Evolutionary conservation across 1,140 invertebrate genomes (phyloP), one percentile per base, ranked within the genome.

Genomic region (Philotrypesis tridentata): DNA sequence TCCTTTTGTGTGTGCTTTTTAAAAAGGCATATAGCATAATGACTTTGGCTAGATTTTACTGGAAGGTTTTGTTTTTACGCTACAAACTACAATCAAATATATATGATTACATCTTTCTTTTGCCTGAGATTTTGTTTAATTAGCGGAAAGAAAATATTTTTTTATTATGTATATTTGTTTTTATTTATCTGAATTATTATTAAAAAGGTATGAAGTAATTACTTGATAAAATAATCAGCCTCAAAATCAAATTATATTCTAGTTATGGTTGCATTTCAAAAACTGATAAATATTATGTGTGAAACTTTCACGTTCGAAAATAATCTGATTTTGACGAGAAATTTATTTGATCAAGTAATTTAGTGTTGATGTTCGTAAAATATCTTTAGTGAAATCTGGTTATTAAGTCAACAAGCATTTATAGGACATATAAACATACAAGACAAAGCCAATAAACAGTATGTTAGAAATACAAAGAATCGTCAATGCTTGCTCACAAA

Each of bases 31-130:
- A 25, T 21, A 75, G 17, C 17, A n/a, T 60, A 0, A 71, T 61
- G n/a, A 9, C n/a, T 60, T 70, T 11, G 4, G 27, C 73, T 82
- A 76, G 80, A 76, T 71, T 82, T 82, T 76, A 82, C 70, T 67
- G 31, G 14, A 55, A 55, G 4, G 48, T n/a, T 21, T 55, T 55
- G 48, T 55, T 55, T 55, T 55, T 55, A 55, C n/a, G 1, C n/a
- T 21, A 55, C 21, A 48, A 21, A n/a, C 3, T 55, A 17, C 5
- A 17, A 55, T 33, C 29, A 68, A 31, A 70, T 33, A 21, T 33
- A 43, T 11, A 14, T 43, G 17, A 0, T 43, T 43, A 43, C 9
- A 11, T 11, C 14, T n/a, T n/a, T n/a, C n/a, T n/a, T n/a, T n/a
- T n/a, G n/a, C n/a, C n/a, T n/a, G n/a, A n/a, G n/a, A n/a, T n/a